Evolutionary conservation across 2,113 vertebrate species (phyloP).

Genomic region (Shinisaurus crocodilurus): DNA sequence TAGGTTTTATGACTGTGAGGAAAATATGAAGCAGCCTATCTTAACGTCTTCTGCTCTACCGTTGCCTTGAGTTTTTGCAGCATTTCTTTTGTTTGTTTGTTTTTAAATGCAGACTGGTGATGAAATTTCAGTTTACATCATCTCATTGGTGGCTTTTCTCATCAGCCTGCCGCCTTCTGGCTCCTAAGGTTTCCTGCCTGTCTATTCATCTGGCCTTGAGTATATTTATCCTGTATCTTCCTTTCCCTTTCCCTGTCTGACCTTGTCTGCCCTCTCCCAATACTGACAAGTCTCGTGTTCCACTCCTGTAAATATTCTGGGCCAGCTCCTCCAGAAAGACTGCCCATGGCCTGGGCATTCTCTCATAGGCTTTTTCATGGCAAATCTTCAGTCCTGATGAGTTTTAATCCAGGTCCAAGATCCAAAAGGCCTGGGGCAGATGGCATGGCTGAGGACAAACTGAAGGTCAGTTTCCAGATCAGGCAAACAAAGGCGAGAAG

Average conservation of each 20-base stretch:
- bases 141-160: not conserved
- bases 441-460: not conserved
- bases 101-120: not conserved
- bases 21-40: not conserved
- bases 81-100: not conserved
- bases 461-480: not conserved
- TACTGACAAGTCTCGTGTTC: not conserved
- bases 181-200: not conserved
- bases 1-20: conserved; percentile 49
- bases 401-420: not conserved
- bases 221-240: not conserved
- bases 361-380: not conserved
- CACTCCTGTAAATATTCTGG: not conserved
- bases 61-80: not conserved
- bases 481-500: not conserved
- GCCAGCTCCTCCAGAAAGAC: not conserved
- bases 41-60: not conserved
- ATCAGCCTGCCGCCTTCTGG: not conserved
- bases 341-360: not conserved
- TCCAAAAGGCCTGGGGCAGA: too few relatives aligned
- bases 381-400: not conserved
- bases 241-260: not conserved
- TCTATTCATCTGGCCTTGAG: not conserved
- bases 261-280: not conserved
- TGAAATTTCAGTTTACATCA: not conserved